Percentiles rank a stretch among this genome's conserved stretches.
Evolutionary conservation across 2,797 vertebrate genomes (phyloP).

Genomic region (Furcifer pardalis): DNA sequence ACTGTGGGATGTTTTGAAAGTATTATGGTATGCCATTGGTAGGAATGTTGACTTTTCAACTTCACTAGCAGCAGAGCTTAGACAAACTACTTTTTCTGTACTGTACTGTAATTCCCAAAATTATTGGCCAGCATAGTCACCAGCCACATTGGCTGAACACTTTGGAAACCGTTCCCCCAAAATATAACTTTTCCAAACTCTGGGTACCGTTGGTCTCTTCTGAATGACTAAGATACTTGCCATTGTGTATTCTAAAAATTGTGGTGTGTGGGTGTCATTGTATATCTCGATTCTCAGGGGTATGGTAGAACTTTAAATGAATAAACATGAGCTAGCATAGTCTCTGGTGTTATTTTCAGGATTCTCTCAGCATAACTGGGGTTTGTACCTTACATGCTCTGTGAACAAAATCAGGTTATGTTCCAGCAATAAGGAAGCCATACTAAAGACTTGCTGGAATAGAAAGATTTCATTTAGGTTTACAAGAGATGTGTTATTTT

Average conservation of each 20-base stretch:
- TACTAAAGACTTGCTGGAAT: background rate
- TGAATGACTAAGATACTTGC: background rate
- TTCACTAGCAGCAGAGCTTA: background rate
- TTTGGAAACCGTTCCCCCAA: too few species aligned
- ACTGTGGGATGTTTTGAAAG: background rate
- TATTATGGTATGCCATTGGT: background rate
- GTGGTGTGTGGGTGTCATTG: background rate
- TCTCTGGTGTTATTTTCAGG: background rate
- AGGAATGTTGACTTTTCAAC: too few species aligned
- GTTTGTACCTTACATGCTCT: background rate
- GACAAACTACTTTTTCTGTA: too few species aligned
- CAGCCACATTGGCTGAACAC: background rate
- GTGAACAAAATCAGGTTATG: conserved; percentile 1
- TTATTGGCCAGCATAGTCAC: too few species aligned
- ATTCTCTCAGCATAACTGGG: background rate
- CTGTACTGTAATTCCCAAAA: too few species aligned
- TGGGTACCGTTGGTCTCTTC: too few species aligned
- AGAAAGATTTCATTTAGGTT: conserved; percentile 21
- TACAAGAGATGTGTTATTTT: conserved; percentile 15
- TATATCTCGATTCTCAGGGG: background rate
- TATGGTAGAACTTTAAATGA: background rate
- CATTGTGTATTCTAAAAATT: background rate
- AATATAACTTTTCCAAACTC: too few species aligned
- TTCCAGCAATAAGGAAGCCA: conserved; percentile 11
- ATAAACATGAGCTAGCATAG: background rate